Evolutionary conservation across 2,113 vertebrate species (phyloP).

Genomic region (Tychaedon coryphoeus): DNA sequence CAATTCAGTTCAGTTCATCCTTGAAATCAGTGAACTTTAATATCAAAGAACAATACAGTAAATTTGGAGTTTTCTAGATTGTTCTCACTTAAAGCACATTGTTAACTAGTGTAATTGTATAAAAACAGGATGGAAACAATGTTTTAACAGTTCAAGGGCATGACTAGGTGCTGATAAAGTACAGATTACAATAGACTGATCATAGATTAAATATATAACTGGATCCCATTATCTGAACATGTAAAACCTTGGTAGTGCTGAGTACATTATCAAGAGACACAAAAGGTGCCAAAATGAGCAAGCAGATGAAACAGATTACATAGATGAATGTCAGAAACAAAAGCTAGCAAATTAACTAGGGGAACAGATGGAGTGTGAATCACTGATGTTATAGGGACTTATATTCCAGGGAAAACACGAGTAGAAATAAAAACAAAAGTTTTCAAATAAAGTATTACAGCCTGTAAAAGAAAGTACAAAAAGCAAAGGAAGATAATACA

Average conservation of each 20-base stretch:
- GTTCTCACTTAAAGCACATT: not conserved
- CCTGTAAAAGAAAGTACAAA: not conserved
- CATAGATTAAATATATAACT: not conserved
- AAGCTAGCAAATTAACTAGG: conserved; percentile 16
- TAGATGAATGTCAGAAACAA: not conserved
- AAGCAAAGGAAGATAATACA: not conserved
- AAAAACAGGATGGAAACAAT: not conserved
- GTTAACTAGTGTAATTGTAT: not conserved
- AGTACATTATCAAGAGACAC: not conserved
- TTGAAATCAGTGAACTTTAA: conserved; percentile 1
- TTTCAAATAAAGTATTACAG: not conserved
- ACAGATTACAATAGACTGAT: not conserved
- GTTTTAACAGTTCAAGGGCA: not conserved
- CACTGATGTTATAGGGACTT: not conserved
- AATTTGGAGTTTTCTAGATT: not conserved
- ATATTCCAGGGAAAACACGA: not conserved
- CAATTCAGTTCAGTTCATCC: conserved; percentile 9
- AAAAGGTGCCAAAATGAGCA: conserved; percentile 33
- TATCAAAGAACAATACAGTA: not conserved
- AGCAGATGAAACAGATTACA: not conserved
- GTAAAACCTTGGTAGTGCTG: not conserved
- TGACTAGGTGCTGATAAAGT: not conserved
- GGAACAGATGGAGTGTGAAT: conserved; percentile 25
- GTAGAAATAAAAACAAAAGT: not conserved
- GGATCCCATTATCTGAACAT: not conserved